phyloP scores from a whole-genome alignment of 2,797 vertebrate species.

The Eulemur albifrons region DNA sequence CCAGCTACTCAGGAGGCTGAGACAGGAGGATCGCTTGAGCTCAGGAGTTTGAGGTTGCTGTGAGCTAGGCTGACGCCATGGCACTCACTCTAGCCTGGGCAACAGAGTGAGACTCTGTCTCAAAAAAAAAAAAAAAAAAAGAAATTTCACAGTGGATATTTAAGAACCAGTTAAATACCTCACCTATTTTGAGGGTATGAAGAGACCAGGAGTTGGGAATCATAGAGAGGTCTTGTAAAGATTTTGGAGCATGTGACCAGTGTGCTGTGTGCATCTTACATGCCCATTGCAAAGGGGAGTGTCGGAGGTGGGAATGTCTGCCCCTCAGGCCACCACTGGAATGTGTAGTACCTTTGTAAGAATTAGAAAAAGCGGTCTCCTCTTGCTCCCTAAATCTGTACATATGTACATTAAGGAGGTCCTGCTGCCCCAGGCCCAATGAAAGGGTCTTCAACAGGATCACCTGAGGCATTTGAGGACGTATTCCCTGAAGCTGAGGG shows the following conservation, averaged over 20 bases:
- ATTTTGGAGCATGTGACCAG: not conserved
- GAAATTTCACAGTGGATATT: not conserved
- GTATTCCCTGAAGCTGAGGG: not conserved
- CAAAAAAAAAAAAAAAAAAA: too few relatives aligned
- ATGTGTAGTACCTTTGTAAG: not conserved
- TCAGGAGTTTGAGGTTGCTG: too few relatives aligned
- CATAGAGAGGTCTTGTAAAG: not conserved
- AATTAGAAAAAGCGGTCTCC: not conserved
- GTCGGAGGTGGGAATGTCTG: not conserved
- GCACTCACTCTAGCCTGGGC: too few relatives aligned
- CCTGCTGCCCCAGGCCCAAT: not conserved
- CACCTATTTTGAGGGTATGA: not conserved
- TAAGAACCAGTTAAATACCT: not conserved
- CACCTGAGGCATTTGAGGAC: not conserved
- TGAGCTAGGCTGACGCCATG: too few relatives aligned
- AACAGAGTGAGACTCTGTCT: too few relatives aligned
- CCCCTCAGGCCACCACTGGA: not conserved
- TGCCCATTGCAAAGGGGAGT: not conserved
- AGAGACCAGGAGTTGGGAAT: not conserved
- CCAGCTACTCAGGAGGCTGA: too few relatives aligned
- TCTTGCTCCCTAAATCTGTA: not conserved
- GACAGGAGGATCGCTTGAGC: too few relatives aligned
- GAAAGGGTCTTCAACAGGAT: not conserved
- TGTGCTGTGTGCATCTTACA: not conserved
- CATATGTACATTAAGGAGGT: not conserved